phyloP scores from a whole-genome alignment of 1,140 invertebrate species.

The Paramacrobiotus metropolitanus region DNA sequence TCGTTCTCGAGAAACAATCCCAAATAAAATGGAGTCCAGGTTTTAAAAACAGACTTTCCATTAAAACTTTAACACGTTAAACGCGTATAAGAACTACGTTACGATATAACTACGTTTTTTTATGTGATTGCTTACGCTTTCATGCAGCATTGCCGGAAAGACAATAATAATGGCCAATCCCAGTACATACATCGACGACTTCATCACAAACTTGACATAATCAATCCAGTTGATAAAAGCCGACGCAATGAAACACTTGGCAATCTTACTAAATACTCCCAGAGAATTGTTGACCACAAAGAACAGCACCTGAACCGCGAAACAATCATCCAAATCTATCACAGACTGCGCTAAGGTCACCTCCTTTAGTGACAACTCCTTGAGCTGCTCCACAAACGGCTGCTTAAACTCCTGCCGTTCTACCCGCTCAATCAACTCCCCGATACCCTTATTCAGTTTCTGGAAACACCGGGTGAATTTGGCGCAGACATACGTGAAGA shows the following conservation, averaged over 20 bases:
- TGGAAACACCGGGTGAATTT: background rate
- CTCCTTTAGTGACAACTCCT: background rate
- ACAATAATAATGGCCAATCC: background rate
- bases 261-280: background rate
- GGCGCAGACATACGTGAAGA: background rate
- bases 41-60: too few species aligned
- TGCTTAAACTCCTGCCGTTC: background rate
- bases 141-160: background rate
- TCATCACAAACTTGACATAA: background rate
- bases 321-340: background rate
- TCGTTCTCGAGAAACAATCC: too few species aligned
- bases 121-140: constrained; percentile 6
- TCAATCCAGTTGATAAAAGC: background rate
- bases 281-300: background rate
- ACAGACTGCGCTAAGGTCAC: background rate
- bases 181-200: background rate
- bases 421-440: background rate
- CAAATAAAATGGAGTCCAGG: too few species aligned
- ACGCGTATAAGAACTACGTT: too few species aligned
- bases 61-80: too few species aligned
- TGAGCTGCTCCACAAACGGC: background rate
- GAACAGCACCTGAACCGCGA: background rate
- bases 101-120: too few species aligned
- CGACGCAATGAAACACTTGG: background rate
- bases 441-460: background rate